A percentile compares a stretch with the other conserved stretches of the same genome.
phyloP scores from a whole-genome alignment of 1,140 invertebrate genomes.

The Aphelenchoides avenae region DNA sequence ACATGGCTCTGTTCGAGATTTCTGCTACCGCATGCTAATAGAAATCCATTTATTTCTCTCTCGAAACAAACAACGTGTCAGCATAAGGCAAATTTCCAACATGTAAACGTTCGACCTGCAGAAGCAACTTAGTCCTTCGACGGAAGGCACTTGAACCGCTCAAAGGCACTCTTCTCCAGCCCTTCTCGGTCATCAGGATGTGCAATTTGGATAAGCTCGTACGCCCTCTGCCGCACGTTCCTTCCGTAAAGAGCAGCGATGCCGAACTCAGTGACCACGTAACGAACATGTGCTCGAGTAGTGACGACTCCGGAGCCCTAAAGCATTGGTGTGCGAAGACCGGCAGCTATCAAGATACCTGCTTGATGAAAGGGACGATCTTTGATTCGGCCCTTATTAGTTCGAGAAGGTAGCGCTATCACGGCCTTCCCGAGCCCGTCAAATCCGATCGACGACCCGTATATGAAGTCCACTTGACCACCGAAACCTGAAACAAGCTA shows the following conservation, averaged over 20 bases:
- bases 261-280: slow-evolving; percentile 86
- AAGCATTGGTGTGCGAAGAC: slow-evolving; percentile 13
- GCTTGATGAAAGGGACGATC: slow-evolving; percentile 78
- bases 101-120: no score
- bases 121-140: no score
- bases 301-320: slow-evolving; percentile 87
- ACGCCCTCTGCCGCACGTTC: slow-evolving; percentile 77
- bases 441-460: slow-evolving; percentile 79
- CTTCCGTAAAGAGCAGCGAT: slow-evolving; percentile 86
- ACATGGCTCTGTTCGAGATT: no score
- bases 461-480: slow-evolving; percentile 90
- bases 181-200: slow-evolving; percentile 80
- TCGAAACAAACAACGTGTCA: no score
- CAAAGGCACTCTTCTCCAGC: slow-evolving; percentile 79
- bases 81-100: no score
- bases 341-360: slow-evolving; percentile 16
- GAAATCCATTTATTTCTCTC: no score
- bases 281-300: slow-evolving; percentile 75
- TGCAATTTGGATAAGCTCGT: slow-evolving; percentile 80
- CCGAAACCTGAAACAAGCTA: slow-evolving; percentile 70
- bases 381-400: slow-evolving; percentile 80
- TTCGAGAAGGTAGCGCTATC: slow-evolving; percentile 80
- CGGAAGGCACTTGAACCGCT: no score
- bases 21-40: no score
- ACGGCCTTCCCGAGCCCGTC: slow-evolving; percentile 87